phyloP scores from a whole-genome alignment of 1,140 invertebrate genomes.

The Apis dorsata region DNA sequence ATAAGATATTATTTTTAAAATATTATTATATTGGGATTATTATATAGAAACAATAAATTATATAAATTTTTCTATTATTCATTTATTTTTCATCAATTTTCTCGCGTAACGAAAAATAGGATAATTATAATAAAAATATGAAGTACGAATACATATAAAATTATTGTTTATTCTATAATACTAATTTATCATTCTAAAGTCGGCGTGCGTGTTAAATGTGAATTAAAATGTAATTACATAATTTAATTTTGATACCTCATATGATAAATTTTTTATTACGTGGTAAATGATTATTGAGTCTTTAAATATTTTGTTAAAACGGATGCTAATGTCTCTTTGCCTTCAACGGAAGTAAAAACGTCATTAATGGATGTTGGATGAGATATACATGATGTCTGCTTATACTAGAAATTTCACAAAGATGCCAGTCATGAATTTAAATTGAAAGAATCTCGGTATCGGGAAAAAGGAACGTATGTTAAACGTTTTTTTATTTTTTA shows the following conservation, averaged over 20 bases:
- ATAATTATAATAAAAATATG: too few species aligned
- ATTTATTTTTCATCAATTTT: too few species aligned
- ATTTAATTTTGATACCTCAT: background rate
- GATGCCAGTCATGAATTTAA: conserved; percentile 18
- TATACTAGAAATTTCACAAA: conserved; percentile 4
- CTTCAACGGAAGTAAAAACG: background rate
- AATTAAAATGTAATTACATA: too few species aligned
- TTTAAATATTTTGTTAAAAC: background rate
- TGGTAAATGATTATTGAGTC: background rate
- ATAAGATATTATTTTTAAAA: too few species aligned
- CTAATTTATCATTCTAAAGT: background rate
- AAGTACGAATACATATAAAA: too few species aligned
- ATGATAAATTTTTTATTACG: background rate
- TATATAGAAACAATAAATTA: too few species aligned
- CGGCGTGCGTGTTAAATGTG: background rate
- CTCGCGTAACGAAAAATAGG: too few species aligned
- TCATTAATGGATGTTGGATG: background rate
- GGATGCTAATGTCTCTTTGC: background rate
- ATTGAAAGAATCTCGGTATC: background rate
- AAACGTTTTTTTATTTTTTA: background rate
- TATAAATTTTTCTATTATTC: too few species aligned
- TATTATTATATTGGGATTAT: too few species aligned
- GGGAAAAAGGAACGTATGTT: background rate
- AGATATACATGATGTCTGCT: background rate
- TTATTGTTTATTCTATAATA: too few species aligned